These are phyloP conservation scores for Caenorhabditis zanzibari DNA, from an alignment of 2,888 invertebrate genomes.

Conservation along the genomic window DNA sequence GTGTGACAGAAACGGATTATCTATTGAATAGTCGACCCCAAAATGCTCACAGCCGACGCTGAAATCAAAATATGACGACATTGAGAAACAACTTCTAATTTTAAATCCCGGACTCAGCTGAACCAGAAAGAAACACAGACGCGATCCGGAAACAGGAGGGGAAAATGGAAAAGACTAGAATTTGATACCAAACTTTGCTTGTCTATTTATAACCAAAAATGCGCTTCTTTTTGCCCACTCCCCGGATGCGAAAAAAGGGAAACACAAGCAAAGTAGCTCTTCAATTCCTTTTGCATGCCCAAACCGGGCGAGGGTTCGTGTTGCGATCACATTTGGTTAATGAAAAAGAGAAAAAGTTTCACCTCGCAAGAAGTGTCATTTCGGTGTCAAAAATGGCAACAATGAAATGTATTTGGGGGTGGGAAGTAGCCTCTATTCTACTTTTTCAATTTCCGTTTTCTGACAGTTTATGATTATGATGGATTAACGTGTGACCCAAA, in stretches of 20 bases:
- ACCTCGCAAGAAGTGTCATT: neutral
- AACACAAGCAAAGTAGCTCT: slow-evolving; percentile 40
- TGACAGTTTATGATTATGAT: slow-evolving; percentile 46
- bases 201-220: slow-evolving; percentile 48
- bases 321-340: slow-evolving; percentile 43
- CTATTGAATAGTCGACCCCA: slow-evolving; percentile 8
- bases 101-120: slow-evolving; percentile 9
- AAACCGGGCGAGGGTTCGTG: slow-evolving; percentile 31
- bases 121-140: neutral
- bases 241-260: slow-evolving; percentile 17
- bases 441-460: slow-evolving; percentile 41
- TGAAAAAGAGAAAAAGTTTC: slow-evolving; percentile 46
- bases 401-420: slow-evolving; percentile 1
- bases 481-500: slow-evolving; percentile 22
- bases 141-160: slow-evolving; percentile 33
- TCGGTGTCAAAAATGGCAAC: slow-evolving; percentile 8
- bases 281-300: slow-evolving; percentile 52
- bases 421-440: slow-evolving; percentile 7
- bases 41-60: neutral
- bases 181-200: slow-evolving; percentile 50
- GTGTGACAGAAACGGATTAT: slow-evolving; percentile 30
- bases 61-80: slow-evolving; percentile 25
- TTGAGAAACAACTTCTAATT: slow-evolving; percentile 39
- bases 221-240: neutral
- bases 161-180: slow-evolving; percentile 26